Evolutionary conservation across 2,797 vertebrate genomes (phyloP), one percentile per base, ranked within the genome.

Genomic region (Sphenopsis melanotis): DNA sequence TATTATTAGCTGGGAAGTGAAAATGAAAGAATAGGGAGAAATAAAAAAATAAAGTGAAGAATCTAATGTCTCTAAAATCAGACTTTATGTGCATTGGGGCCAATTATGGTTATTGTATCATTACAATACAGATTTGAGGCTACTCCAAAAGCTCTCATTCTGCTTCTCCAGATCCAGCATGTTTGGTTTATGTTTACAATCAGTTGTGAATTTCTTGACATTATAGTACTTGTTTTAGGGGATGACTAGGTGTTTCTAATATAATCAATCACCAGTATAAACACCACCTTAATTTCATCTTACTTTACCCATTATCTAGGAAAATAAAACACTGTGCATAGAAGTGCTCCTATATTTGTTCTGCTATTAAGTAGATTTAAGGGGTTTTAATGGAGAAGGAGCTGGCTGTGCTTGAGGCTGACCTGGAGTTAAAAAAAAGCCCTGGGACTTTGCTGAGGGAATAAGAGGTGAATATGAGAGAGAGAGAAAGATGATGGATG

Each of bases 11-110:
- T 66, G 34, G 42, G 57, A 94, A 92, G 68, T 49, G 57, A 91
- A 90, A 94, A 94, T 81, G 85, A 86, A 94, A 94, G 85, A 93
- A 91, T 50, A 37, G 77, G 88, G 70, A 95, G 88, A 94, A 95
- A 94, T 94, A 83, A 94, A 93, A 93, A 93, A 90, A 88, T 64
- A 76, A 87, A 90, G 14, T 3, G 13, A 74, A 84, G 83, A 78
- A 69, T 49, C 17, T 88, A 55, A 75, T 78, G n/a, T 90, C 63
- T 93, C 49, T 77, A 66, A 89, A 93, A 90, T 61, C 23, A 32
- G 36, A 2, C 63, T 94, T 94, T 91, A 71, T 91, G 63, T 94
- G 74, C 24, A 6, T 36, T 84, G 90, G 86, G 91, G 87, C 74
- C 87, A 52, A 20, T 95, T 93, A 84, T 36, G 41, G 77, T 94